Evolutionary conservation across 2,888 invertebrate species (phyloP).

Genomic region (Lasius platythorax): DNA sequence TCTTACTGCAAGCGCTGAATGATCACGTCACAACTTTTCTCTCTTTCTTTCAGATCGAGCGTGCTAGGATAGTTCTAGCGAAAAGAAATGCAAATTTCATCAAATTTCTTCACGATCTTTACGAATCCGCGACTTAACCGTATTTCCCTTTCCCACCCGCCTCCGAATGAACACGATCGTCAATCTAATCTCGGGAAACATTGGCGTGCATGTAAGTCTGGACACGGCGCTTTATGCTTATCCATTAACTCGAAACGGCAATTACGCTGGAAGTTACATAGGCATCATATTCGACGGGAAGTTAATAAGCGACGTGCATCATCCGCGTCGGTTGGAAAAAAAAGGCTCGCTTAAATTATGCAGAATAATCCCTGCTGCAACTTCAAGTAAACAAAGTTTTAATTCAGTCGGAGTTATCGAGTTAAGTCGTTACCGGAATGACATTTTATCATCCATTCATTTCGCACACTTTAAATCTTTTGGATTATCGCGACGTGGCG

Average conservation of each 20-base stretch:
- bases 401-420: conserved; percentile 40
- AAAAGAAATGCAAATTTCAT: conserved; percentile 67
- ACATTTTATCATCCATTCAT: conserved; percentile 28
- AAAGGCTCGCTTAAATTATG: conserved; percentile 43
- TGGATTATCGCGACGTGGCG: background rate
- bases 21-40: conserved; percentile 58
- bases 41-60: conserved; percentile 56
- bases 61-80: conserved; percentile 52
- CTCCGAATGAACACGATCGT: conserved; percentile 9
- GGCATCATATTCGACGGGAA: conserved; percentile 54
- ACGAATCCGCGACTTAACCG: conserved; percentile 13
- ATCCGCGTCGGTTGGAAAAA: background rate
- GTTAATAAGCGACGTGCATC: conserved; percentile 50
- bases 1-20: conserved; percentile 61
- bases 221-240: conserved; percentile 50
- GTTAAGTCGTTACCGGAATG: conserved; percentile 20
- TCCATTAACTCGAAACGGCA: conserved; percentile 54
- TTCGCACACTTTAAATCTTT: background rate
- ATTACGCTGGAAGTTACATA: conserved; percentile 53
- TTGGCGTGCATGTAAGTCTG: background rate
- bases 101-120: conserved; percentile 27
- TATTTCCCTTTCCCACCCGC: background rate
- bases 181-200: conserved; percentile 47
- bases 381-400: conserved; percentile 39
- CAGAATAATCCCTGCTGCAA: conserved; percentile 21